Base-by-base conservation (phyloP, 2,888 invertebrate genomes). In the Hyposoter dolosus region DNA sequence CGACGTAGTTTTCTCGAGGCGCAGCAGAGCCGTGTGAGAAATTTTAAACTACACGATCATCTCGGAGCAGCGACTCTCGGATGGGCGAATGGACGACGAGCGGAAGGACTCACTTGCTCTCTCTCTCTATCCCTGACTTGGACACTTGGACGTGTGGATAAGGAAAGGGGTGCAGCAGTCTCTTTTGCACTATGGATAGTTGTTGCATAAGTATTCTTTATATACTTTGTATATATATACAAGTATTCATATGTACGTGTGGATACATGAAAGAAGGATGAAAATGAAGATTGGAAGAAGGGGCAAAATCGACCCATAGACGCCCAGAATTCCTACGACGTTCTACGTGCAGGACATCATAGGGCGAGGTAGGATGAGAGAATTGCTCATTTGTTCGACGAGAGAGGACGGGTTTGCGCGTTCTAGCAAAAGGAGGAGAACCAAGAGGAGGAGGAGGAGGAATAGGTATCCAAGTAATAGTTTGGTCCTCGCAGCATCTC, bases 301-400 rank as follows among this genome's bases (percentile, higher is more conserved):
- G 78, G 74, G 72, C 87, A 90, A 85, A 90, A 91, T 91, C 92
- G 91, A 91, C 89, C 92, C 90, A 92, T 90, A 90, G 90, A 90
- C 91, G 91, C 89, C 90, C 90, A 88, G 84, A 83, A 76, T 78
- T 69, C 72, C 89, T 89, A 89, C 89, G 87, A 88, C 90, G 91
- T 91, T 88, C 90, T 89, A 89, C 93, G 92, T 93, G 92, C 92
- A 92, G 92, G 93, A 93, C 93, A 93, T 93, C 93, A 93, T 91
- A 91, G 91, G 91, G 92, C 91, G 91, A 90, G 91, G 65, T 87
- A 91, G 93, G 90, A 91, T 92, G 93, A 90, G 92, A 91, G 93
- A 93, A 93, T 93, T 93, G 93, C 93, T 93, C 93, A 93, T 93
- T 93, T 93, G 93, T 93, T 93, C 93, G 91, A 88, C 89, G 90